phyloP scores from a whole-genome alignment of 1,140 invertebrate genomes.

The Brachionus angularis region DNA sequence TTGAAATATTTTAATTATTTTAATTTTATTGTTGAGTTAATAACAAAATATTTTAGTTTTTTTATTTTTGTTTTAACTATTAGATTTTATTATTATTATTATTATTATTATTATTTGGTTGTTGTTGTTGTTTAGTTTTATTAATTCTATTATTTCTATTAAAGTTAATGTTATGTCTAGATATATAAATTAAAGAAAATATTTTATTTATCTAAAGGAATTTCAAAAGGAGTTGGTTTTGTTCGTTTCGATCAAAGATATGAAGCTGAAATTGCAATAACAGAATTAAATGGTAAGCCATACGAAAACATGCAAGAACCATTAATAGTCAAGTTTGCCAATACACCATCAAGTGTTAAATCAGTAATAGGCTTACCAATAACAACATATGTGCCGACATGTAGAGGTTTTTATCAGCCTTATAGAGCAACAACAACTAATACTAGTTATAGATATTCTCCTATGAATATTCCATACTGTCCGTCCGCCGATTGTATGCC shows the following conservation, averaged over 20 bases:
- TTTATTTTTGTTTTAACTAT: no score
- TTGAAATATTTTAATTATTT: no score
- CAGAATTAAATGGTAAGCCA: slow-evolving; percentile 92
- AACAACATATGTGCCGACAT: slow-evolving; percentile 20
- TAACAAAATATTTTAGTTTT: no score
- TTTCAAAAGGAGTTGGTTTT: slow-evolving; percentile 98
- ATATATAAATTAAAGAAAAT: no score
- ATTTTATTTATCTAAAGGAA: slow-evolving; percentile 64
- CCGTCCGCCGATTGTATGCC: no score
- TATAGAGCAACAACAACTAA: slow-evolving; percentile 10
- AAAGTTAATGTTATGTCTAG: no score
- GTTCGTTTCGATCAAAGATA: slow-evolving; percentile 95
- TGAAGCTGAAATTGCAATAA: slow-evolving; percentile 93
- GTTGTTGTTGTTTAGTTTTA: no score
- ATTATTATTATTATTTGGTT: no score
- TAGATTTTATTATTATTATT: no score
- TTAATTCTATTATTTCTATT: no score
- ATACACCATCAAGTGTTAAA: slow-evolving; percentile 63
- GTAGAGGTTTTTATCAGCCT: slow-evolving; percentile 38
- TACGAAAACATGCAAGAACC: slow-evolving; percentile 85
- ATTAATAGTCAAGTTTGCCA: slow-evolving; percentile 98
- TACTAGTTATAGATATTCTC: slow-evolving; percentile 18
- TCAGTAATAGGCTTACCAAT: slow-evolving; percentile 41
- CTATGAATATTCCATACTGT: slow-evolving; percentile 21
- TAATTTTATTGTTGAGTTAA: no score